These are phyloP conservation scores for Tipula lateralis DNA, from an alignment of 2,888 invertebrate genomes.

Conservation along the genomic window DNA sequence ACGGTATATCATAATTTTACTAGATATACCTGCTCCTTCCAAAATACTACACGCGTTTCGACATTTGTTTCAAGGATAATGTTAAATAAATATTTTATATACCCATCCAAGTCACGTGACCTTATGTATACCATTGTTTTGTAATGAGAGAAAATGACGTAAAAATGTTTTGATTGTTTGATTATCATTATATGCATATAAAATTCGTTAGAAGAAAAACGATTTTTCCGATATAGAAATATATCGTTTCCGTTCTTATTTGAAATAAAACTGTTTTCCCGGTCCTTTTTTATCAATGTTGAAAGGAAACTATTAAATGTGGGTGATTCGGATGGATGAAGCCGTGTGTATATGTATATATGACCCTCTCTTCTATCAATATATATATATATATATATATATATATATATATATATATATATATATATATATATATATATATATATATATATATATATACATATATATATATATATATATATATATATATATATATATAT, in stretches of 20 bases:
- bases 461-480: too few relatives aligned
- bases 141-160: not conserved
- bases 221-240: not conserved
- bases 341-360: not conserved
- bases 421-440: too few relatives aligned
- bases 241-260: not conserved
- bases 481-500: too few relatives aligned
- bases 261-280: not conserved
- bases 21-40: not conserved
- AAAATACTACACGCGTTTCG: not conserved
- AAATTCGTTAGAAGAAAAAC: not conserved
- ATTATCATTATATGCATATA: not conserved
- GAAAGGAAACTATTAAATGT: not conserved
- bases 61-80: not conserved
- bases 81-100: not conserved
- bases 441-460: too few relatives aligned
- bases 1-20: not conserved
- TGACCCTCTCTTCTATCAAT: not conserved
- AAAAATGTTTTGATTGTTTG: constrained; percentile 2
- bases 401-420: too few relatives aligned
- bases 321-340: not conserved
- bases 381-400: too few relatives aligned
- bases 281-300: not conserved
- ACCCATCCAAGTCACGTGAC: not conserved
- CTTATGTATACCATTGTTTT: not conserved